Conservation (phyloP, 2,797 vertebrate species). For the Schizopygopsis pylzovi region DNA sequence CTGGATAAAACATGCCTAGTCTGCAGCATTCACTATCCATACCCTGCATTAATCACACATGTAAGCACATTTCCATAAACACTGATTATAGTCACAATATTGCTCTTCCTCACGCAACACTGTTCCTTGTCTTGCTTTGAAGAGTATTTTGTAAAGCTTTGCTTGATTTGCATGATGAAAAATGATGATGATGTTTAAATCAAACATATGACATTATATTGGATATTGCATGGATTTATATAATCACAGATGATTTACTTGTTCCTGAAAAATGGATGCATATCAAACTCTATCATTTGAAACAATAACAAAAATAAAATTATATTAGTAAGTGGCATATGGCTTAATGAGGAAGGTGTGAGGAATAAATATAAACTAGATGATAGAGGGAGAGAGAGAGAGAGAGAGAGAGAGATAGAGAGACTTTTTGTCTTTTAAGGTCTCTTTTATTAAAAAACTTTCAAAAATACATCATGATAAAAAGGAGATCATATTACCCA, state of each 20-base stretch:
- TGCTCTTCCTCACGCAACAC: not conserved
- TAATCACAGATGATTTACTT: not conserved
- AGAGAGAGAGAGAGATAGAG: too few relatives aligned
- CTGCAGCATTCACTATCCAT: slow-evolving; percentile 13
- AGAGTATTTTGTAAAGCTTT: not conserved
- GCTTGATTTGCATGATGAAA: not conserved
- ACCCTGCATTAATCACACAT: slow-evolving; percentile 41
- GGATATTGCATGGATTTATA: not conserved
- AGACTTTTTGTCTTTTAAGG: too few relatives aligned
- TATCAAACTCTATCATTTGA: not conserved
- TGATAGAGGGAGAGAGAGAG: not conserved
- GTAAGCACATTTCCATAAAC: slow-evolving; percentile 41
- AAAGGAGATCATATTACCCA: too few relatives aligned
- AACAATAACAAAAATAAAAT: not conserved
- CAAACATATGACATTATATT: not conserved
- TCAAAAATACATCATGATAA: too few relatives aligned
- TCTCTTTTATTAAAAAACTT: too few relatives aligned
- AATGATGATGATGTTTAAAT: slow-evolving; percentile 18
- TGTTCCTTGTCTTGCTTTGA: not conserved
- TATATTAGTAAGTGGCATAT: not conserved
- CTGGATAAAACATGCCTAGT: slow-evolving; percentile 45
- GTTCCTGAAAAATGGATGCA: slow-evolving; percentile 8
- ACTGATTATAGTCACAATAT: slow-evolving; percentile 29
- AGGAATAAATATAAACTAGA: not conserved
- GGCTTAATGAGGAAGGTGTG: not conserved